Evolutionary conservation across 2,888 invertebrate species (phyloP), one percentile per base, ranked within the genome.

Genomic region (Idaea biselata): DNA sequence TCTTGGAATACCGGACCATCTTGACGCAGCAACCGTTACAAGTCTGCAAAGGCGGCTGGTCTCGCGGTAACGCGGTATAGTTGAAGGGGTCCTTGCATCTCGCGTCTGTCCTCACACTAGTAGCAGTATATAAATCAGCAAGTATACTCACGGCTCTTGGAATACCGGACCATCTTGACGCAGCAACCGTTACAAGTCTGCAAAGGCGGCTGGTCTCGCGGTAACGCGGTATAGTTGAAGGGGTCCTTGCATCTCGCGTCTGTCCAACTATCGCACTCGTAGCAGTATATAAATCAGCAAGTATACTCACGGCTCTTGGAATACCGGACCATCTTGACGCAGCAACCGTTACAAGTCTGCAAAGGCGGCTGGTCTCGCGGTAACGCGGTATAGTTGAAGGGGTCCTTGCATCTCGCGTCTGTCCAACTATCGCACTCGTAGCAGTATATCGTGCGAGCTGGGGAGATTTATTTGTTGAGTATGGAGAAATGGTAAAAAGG

Each of bases 1-100:
- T 96, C 93, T 96, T 96, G 65, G 97, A 96, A 86, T 97, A 97
- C 71, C 97, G 95, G 80, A 98, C 97, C 96, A 98, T 97, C 93
- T 98, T 98, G 66, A 98, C 98, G 89, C 98, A 98, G 91, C 98
- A 98, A 54, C 98, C 98, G 82, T 97, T 96, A 86, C 98, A 98
- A 33, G 96, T 96, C 94, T 96, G 95, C 76, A 97, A 87, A 0
- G 97, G 97, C 7, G 98, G 98, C 87, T 97, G 97, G 84, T 97
- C 97, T 61, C 96, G 93, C 1, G 97, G 97, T 76, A 97, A 89
- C 6, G 97, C 97, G 16, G 97, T 97, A 88, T 97, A 97, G 92
- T 98, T 98, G 93, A 98, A 98, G 0, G 98, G 98, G 86, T 98
- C 98, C 83, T 96, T 97, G 85, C 98, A 98, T 72, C 97, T 93